phyloP scores from a whole-genome alignment of 2,888 invertebrate species.

The Globia sparganii region DNA sequence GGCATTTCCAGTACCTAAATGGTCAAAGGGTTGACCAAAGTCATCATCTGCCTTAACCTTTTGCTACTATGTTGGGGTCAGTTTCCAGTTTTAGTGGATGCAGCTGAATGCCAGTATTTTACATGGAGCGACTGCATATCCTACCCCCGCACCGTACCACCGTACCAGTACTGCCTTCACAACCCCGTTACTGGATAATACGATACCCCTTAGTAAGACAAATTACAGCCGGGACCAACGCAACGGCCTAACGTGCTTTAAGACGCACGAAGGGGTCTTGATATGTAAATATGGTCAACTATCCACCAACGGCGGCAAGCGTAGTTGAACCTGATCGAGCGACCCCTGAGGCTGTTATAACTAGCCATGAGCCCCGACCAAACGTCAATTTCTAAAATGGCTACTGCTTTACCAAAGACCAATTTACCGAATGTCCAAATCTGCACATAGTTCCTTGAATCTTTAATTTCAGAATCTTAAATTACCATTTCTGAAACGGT shows the following conservation, averaged over 20 bases:
- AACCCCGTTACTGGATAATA: not conserved
- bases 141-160: no score
- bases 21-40: not conserved
- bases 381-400: not conserved
- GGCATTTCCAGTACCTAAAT: not conserved
- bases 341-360: not conserved
- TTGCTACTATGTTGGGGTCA: not conserved
- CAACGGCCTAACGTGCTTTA: not conserved
- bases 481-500: conserved; percentile 7
- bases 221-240: not conserved
- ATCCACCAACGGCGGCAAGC: not conserved
- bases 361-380: not conserved
- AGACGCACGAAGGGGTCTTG: not conserved
- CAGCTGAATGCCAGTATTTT: not conserved
- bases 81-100: not conserved
- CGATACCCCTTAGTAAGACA: not conserved
- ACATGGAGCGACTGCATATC: no score
- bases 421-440: not conserved
- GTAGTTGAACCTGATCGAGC: not conserved
- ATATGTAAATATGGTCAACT: not conserved
- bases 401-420: not conserved
- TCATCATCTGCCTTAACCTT: not conserved
- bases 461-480: conserved; percentile 1
- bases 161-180: not conserved
- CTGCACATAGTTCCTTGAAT: not conserved